Percentiles rank a stretch among this genome's conserved stretches.
Evolutionary conservation across 2,888 invertebrate genomes (phyloP).

Genomic region (Diabrotica balteata): DNA sequence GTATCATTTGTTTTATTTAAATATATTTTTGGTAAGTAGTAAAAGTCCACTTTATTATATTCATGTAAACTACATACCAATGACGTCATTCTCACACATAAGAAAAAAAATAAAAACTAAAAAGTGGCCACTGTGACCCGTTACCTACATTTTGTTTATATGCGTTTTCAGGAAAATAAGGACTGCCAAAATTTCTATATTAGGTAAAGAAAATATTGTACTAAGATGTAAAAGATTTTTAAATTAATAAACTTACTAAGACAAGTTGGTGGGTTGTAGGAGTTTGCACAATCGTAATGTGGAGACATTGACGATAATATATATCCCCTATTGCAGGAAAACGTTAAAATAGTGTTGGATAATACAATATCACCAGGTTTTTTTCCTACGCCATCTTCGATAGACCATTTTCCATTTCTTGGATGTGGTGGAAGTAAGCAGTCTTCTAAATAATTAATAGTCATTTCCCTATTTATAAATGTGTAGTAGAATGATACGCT

Average conservation of each 20-base stretch:
- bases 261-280: constrained; percentile 23
- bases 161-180: too few species aligned
- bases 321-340: constrained; percentile 30
- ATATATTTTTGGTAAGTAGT: too few species aligned
- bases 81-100: too few species aligned
- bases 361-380: constrained; percentile 27
- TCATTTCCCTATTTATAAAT: constrained; percentile 30
- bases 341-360: constrained; percentile 21
- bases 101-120: too few species aligned
- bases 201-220: too few species aligned
- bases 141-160: too few species aligned
- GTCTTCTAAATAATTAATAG: constrained; percentile 32
- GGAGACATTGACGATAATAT: constrained; percentile 18
- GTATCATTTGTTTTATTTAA: too few species aligned
- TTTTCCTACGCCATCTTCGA: constrained; percentile 10
- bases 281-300: constrained; percentile 21
- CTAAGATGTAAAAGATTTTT: too few species aligned
- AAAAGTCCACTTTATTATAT: too few species aligned
- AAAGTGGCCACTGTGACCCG: too few species aligned
- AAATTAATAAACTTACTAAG: constrained; percentile 12
- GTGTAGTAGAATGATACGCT: constrained; percentile 34
- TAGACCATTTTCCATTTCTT: constrained; percentile 29
- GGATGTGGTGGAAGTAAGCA: constrained; percentile 35
- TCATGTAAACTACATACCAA: too few species aligned
- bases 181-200: too few species aligned